Percentiles rank a stretch among this genome's conserved stretches.
Conservation (phyloP, 2,888 invertebrate genomes). For the Yponomeuta evonymella region DNA sequence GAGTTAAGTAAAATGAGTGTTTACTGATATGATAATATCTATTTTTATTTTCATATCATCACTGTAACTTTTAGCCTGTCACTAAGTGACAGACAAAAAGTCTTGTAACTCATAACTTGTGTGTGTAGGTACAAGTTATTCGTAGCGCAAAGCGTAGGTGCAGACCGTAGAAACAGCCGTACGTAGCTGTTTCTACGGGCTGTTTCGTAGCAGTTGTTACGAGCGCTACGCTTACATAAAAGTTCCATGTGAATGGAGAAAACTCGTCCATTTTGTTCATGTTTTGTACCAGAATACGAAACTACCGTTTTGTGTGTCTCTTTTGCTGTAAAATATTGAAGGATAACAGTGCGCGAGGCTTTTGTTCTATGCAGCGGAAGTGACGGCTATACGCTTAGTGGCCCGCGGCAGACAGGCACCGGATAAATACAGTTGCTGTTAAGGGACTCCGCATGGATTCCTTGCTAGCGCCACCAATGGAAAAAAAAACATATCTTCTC, state of each 20-base stretch:
- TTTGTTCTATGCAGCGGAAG: background rate
- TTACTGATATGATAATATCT: too few relatives aligned
- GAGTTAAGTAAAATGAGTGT: too few relatives aligned
- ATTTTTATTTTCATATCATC: too few relatives aligned
- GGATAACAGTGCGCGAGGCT: background rate
- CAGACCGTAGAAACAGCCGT: too few relatives aligned
- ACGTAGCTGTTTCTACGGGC: background rate
- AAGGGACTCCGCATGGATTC: too few relatives aligned
- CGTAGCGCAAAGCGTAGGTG: background rate
- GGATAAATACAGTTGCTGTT: background rate
- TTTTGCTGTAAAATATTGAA: background rate
- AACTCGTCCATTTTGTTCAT: background rate
- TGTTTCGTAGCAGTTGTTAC: background rate
- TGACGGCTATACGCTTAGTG: background rate
- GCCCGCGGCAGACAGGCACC: background rate
- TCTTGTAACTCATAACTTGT: too few relatives aligned
- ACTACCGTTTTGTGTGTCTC: background rate
- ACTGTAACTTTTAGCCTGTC: too few relatives aligned
- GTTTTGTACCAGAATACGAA: too few relatives aligned
- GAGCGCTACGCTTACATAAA: background rate
- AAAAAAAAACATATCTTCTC: too few relatives aligned
- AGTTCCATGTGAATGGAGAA: background rate
- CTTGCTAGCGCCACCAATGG: too few relatives aligned
- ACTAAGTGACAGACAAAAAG: too few relatives aligned
- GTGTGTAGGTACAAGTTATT: too few relatives aligned